Percentiles rank a stretch among this genome's conserved stretches.
Evolutionary conservation across 2,888 invertebrate species (phyloP).

Genomic region (Strigamia transsilvanica): DNA sequence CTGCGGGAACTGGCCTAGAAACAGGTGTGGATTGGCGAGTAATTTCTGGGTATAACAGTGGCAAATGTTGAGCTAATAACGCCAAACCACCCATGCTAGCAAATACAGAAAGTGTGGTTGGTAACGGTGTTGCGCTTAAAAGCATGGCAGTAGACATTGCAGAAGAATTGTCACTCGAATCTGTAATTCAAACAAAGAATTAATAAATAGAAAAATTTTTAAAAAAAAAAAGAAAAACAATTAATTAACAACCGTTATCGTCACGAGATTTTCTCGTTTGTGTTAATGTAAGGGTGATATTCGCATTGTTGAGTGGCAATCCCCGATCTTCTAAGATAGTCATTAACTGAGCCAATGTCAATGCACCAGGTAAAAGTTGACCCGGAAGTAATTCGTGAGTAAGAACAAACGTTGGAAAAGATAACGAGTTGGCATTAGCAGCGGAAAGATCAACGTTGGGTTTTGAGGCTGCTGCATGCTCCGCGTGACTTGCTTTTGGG

Average conservation of each 20-base stretch:
- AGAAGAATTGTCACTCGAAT: background rate
- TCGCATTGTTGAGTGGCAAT: constrained; percentile 67
- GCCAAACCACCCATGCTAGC: constrained; percentile 88
- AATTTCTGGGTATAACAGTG: constrained; percentile 83
- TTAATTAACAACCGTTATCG: constrained; percentile 60
- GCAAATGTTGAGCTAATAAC: constrained; percentile 85
- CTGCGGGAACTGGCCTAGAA: constrained; percentile 64
- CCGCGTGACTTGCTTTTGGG: constrained; percentile 70
- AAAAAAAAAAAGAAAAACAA: background rate
- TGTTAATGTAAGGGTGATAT: constrained; percentile 64
- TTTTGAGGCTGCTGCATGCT: constrained; percentile 43
- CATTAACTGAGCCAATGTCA: constrained; percentile 71
- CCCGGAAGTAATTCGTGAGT: constrained; percentile 63
- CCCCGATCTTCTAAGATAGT: constrained; percentile 69
- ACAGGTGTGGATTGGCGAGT: constrained; percentile 70
- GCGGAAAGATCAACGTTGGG: constrained; percentile 52
- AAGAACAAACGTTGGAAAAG: constrained; percentile 58
- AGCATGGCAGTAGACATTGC: constrained; percentile 55
- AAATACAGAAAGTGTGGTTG: constrained; percentile 80
- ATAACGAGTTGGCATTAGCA: constrained; percentile 58
- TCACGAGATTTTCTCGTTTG: constrained; percentile 64
- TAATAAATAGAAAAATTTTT: background rate
- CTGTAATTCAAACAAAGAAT: background rate
- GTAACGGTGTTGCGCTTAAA: constrained; percentile 61
- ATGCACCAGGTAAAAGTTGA: constrained; percentile 67